Percentiles rank a stretch among this genome's conserved stretches.
These are phyloP conservation scores for Zaprionus vittiger DNA, from an alignment of 1,140 invertebrate species.

Conservation along the genomic window DNA sequence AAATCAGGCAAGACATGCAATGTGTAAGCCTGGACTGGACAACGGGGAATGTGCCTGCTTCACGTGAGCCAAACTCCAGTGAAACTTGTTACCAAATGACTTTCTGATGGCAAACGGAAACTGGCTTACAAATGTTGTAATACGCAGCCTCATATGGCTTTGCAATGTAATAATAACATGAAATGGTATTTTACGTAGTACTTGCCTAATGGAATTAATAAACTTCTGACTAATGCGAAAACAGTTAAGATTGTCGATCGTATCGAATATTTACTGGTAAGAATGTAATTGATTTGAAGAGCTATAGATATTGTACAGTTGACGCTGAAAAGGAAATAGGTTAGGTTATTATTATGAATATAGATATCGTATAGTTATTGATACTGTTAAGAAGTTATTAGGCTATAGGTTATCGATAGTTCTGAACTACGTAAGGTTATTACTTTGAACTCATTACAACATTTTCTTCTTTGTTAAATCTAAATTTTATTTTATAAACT, in stretches of 20 bases:
- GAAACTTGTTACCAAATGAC: slow-evolving; percentile 37
- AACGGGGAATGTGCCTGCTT: neutral
- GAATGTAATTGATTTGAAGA: neutral
- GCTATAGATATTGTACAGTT: too few species aligned
- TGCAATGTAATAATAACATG: neutral
- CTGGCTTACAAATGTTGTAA: slow-evolving; percentile 34
- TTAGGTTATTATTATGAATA: too few species aligned
- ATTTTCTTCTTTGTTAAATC: neutral
- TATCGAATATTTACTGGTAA: neutral
- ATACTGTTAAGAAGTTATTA: too few species aligned
- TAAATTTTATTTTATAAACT: neutral
- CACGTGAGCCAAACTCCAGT: slow-evolving; percentile 20
- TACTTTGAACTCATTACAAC: neutral
- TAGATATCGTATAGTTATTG: too few species aligned
- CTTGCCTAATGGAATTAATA: slow-evolving; percentile 18
- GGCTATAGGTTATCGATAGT: too few species aligned
- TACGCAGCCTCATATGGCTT: slow-evolving; percentile 32
- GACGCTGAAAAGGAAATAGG: too few species aligned
- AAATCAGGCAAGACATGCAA: slow-evolving; percentile 37
- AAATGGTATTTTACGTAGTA: neutral
- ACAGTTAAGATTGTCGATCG: neutral
- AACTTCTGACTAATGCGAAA: neutral
- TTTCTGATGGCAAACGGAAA: slow-evolving; percentile 52
- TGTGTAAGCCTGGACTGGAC: neutral
- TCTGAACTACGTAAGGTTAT: neutral